A percentile compares a stretch with the other conserved stretches of the same genome.
phyloP scores from a whole-genome alignment of 1,140 invertebrate genomes.

The Neodiprion lecontei region DNA sequence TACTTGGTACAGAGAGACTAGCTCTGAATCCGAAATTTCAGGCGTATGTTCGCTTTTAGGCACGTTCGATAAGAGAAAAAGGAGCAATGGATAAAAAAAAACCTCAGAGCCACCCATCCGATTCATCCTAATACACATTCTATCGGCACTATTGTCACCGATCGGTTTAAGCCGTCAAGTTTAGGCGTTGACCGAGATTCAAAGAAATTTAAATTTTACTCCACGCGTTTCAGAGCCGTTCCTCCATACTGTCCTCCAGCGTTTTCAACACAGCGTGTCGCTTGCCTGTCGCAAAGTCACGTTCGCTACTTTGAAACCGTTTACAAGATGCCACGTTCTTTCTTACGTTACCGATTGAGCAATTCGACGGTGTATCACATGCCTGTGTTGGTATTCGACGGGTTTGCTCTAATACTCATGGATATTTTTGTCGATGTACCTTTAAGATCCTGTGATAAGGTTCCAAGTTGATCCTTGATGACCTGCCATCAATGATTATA shows the following conservation, averaged over 20 bases:
- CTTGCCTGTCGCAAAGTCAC: neutral
- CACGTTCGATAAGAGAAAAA: conserved; percentile 4
- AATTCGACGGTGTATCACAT: no score
- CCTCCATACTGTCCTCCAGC: neutral
- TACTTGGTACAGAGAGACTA: conserved; percentile 39
- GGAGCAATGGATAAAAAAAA: no score
- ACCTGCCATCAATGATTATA: no score
- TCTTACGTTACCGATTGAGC: no score
- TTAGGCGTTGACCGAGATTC: neutral
- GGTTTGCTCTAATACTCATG: no score
- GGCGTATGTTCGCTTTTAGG: conserved; percentile 19
- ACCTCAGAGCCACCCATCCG: no score
- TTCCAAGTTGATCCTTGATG: no score
- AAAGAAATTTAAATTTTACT: neutral
- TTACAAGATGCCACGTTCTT: neutral
- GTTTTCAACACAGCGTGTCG: no score
- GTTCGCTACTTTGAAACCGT: conserved; percentile 1
- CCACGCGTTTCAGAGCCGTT: neutral
- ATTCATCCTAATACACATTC: no score
- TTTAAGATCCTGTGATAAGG: no score
- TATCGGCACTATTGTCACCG: neutral
- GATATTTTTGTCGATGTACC: no score
- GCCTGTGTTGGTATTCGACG: no score
- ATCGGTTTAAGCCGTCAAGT: neutral
- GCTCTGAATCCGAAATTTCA: conserved; percentile 47